These are phyloP conservation scores for Lophochroa leadbeateri DNA, from an alignment of 2,113 vertebrate genomes.

Conservation along the genomic window DNA sequence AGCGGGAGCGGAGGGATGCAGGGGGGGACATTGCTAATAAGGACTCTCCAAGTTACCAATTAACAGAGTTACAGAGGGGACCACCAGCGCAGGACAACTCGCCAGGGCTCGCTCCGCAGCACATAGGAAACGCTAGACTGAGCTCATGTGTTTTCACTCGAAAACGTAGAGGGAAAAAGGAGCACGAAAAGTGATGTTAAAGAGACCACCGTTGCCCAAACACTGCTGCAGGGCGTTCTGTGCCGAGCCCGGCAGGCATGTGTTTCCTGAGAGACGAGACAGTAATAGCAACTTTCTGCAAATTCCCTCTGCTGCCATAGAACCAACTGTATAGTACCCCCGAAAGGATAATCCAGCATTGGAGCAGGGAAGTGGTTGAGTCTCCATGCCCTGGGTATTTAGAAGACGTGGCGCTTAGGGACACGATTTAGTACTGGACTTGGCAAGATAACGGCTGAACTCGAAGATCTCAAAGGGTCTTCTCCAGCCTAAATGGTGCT, in stretches of 20 bases:
- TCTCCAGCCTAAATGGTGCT: not conserved
- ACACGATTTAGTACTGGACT: fast-evolving
- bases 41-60: slow-evolving; percentile 82
- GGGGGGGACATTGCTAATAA: slow-evolving; percentile 74
- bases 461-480: fast-evolving
- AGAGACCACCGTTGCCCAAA: not conserved
- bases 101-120: not conserved
- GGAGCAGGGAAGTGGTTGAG: not conserved
- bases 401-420: fast-evolving
- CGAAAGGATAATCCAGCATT: fast-evolving
- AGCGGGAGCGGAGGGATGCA: slow-evolving; percentile 59
- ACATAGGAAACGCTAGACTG: not conserved
- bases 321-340: fast-evolving
- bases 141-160: not conserved
- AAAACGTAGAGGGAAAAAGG: not conserved
- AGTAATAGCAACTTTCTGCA: not conserved
- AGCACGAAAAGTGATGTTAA: not conserved
- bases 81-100: slow-evolving; percentile 77
- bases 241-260: not conserved
- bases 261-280: fast-evolving
- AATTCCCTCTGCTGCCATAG: not conserved
- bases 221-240: not conserved
- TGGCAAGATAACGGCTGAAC: fast-evolving
- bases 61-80: slow-evolving; percentile 73
- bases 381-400: not conserved